A percentile compares a stretch with the other conserved stretches of the same genome.
phyloP scores from a whole-genome alignment of 1,140 invertebrate species.

The Babylonia areolata region DNA sequence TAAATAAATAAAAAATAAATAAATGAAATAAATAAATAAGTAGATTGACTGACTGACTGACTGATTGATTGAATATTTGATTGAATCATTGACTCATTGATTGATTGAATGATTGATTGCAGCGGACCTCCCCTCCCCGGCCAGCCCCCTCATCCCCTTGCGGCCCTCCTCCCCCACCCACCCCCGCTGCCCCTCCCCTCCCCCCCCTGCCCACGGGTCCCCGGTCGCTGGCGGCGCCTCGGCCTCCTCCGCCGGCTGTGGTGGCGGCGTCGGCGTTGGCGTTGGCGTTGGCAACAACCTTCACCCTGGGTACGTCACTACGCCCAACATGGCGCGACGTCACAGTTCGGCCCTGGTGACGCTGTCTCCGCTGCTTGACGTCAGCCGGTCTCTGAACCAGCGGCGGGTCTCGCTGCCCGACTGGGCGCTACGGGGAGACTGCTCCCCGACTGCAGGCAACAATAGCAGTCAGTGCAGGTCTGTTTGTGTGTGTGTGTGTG shows the following conservation, averaged over 20 bases:
- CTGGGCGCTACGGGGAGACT: constrained; percentile 25
- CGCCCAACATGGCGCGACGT: constrained; percentile 30
- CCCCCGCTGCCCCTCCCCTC: not conserved
- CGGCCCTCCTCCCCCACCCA: constrained; percentile 1
- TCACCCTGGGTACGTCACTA: not conserved
- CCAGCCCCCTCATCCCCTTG: constrained; percentile 5
- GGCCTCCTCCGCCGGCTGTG: too few species aligned
- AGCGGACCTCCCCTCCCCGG: constrained; percentile 5
- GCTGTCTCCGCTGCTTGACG: constrained; percentile 27
- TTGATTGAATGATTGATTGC: not conserved
- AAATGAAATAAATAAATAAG: too few species aligned
- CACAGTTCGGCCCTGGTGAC: constrained; percentile 25
- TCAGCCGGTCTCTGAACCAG: constrained; percentile 9
- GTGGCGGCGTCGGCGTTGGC: too few species aligned
- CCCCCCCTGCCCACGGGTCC: not conserved
- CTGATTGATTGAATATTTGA: not conserved
- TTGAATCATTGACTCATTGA: not conserved
- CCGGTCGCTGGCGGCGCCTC: too few species aligned
- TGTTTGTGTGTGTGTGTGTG: not conserved
- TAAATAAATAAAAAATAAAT: too few species aligned
- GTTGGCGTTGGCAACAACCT: not conserved
- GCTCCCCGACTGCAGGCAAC: constrained; percentile 3
- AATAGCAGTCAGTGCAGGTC: constrained; percentile 21
- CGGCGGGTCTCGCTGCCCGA: constrained; percentile 17
- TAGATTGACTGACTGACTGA: too few species aligned